phyloP scores from a whole-genome alignment of 2,797 vertebrate genomes.

The Orestias chungarensis region DNA sequence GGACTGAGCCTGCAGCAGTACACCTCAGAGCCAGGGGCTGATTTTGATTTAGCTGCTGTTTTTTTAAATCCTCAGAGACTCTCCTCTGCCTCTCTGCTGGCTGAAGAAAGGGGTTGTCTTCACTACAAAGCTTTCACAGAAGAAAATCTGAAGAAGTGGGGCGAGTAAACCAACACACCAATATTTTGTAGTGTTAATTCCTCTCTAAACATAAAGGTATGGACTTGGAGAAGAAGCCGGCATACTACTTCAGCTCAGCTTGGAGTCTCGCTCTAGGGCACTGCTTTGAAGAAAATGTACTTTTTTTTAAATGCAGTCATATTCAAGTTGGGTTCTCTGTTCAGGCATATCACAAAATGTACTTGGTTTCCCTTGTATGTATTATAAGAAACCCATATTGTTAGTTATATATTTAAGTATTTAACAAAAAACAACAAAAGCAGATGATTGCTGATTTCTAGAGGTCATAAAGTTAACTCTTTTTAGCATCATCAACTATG shows the following conservation, averaged over 20 bases:
- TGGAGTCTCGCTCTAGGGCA: background rate
- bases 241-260: constrained; percentile 8
- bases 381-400: background rate
- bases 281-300: background rate
- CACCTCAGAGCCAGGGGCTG: constrained; percentile 54
- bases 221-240: constrained; percentile 18
- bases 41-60: constrained; percentile 59
- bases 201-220: constrained; percentile 12
- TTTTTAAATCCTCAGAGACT: constrained; percentile 58
- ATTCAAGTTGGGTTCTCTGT: background rate
- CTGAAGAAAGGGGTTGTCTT: constrained; percentile 44
- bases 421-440: too few relatives aligned
- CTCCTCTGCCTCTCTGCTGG: constrained; percentile 47
- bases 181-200: constrained; percentile 24
- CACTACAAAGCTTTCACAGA: constrained; percentile 46
- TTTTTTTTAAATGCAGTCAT: background rate
- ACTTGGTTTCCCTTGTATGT: background rate
- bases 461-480: too few relatives aligned
- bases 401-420: too few relatives aligned
- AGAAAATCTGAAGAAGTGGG: constrained; percentile 24
- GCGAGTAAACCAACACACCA: constrained; percentile 34
- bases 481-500: too few relatives aligned
- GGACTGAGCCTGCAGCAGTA: constrained; percentile 59
- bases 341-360: background rate
- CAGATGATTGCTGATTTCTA: too few relatives aligned